Evolutionary conservation across 2,797 vertebrate species (phyloP), one percentile per base, ranked within the genome.

Genomic region (Hybognathus amarus): DNA sequence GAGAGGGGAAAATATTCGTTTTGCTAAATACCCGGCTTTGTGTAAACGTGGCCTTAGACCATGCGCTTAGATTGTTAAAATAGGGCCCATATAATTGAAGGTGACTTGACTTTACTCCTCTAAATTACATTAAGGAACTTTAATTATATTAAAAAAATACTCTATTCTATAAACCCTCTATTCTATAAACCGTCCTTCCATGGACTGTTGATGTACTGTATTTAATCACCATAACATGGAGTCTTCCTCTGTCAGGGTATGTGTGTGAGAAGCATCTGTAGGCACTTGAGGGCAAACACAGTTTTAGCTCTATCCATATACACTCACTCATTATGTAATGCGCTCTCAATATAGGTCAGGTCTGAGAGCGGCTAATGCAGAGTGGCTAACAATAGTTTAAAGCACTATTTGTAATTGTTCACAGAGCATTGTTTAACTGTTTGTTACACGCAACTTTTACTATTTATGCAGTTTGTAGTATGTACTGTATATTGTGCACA

Each of bases 341-440:
- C 63, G 30, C 76, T 63, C 24, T 78, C 56, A 77, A 86, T 86
- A 76, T 83, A 75, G 85, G 80, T 75, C 77, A 83, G 59, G 38
- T 36, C 75, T 71, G 18, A 54, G 50, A 77, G 75, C 79, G 45
- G 40, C n/a, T n/a, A 77, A 66, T 18, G 59, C 33, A 56, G 9
- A 71, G 42, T 56, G 78, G 74, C 27, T 82, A 61, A 45, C 24
- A 64, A 66, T 66, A 7, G 24, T 47, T 33, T 63, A 40, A 63
- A 36, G 24, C 61, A 67, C 59, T 59, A 15, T 24, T 61, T 64
- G 24, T 30, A 77, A 30, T 22, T 30, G 3, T 50, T 63, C 76
- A 47, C 47, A 33, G 27, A 73, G 47, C 9, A 13, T 52, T 59
- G 52, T 40, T 59, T 12, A 75, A 50, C 8, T 33, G 17, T 50